Evolutionary conservation across 2,888 invertebrate genomes (phyloP), one percentile per base, ranked within the genome.

Genomic region (Neoitamus cyanurus): DNA sequence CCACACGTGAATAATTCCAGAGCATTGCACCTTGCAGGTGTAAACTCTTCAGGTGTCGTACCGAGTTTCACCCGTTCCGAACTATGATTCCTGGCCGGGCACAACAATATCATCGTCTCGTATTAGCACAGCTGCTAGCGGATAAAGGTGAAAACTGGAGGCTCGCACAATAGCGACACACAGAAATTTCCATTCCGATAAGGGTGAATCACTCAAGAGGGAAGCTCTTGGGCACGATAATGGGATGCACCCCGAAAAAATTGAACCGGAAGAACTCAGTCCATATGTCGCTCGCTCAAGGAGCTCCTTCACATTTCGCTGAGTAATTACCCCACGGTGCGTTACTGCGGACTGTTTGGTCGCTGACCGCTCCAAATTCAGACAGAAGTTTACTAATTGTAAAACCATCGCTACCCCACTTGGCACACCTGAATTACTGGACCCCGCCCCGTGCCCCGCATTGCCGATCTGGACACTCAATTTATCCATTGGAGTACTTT

Each of bases 41-140:
- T 28, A 36, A 34, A 69, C 69, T 80, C 34, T 78, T 85, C 85
- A 85, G 83, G 85, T 85, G 78, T 77, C 34, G 15, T 85, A 85
- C 82, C 31, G 34, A 72, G 75, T 31, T 83, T 37, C 70, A 36
- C 77, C 70, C 85, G 85, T 85, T 85, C 85, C 85, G 70, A 37
- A 72, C 75, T 72, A 83, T 83, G 75, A 85, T 78, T 85, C 70
- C 58, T 83, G 13, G 42, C 0, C 20, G 20, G 20, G 20, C 9
- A 15, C 48, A 48, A 25, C 78, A 77, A 83, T 13, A 70, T 15
- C 34, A n/a, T n/a, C n/a, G 13, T 30, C 9, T 48, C 15, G 15
- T 80, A 34, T 48, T 48, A 36, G 73, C 73, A 73, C 73, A 73
- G 73, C 73, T 73, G 73, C 73, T 37, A 11, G 7, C 34, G 20